Conservation (phyloP, 2,888 invertebrate genomes). For the Cantharis flavilabris region DNA sequence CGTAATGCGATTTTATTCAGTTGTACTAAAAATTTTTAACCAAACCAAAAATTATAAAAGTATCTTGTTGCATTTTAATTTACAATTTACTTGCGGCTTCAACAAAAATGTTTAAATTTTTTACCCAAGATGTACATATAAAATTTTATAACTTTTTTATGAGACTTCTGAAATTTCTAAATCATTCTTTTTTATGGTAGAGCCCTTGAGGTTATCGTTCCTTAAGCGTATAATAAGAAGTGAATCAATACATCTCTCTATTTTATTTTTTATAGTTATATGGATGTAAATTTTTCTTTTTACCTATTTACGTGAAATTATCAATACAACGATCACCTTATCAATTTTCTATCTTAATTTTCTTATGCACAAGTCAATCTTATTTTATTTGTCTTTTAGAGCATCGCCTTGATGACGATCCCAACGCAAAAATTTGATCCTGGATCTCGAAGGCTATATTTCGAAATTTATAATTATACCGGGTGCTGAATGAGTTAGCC, state of each 20-base stretch:
- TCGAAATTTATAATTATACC: too few species aligned
- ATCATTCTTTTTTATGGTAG: slow-evolving; percentile 2
- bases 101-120: neutral
- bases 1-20: neutral
- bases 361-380: too few species aligned
- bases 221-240: slow-evolving; percentile 2
- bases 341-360: neutral
- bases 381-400: too few species aligned
- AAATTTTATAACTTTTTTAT: slow-evolving; percentile 2
- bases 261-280: neutral
- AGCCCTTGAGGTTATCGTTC: slow-evolving; percentile 2
- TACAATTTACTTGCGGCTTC: neutral
- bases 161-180: slow-evolving; percentile 4
- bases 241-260: neutral
- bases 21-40: neutral
- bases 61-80: neutral
- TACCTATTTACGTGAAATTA: neutral
- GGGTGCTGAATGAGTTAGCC: too few species aligned
- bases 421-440: too few species aligned
- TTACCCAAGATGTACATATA: neutral
- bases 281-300: neutral
- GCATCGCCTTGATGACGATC: too few species aligned
- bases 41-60: neutral
- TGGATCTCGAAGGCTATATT: too few species aligned
- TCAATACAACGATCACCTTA: neutral